Percentiles rank a stretch among this genome's conserved stretches.
Evolutionary conservation across 1,140 invertebrate species (phyloP).

Genomic region (Scaptomyza montana): DNA sequence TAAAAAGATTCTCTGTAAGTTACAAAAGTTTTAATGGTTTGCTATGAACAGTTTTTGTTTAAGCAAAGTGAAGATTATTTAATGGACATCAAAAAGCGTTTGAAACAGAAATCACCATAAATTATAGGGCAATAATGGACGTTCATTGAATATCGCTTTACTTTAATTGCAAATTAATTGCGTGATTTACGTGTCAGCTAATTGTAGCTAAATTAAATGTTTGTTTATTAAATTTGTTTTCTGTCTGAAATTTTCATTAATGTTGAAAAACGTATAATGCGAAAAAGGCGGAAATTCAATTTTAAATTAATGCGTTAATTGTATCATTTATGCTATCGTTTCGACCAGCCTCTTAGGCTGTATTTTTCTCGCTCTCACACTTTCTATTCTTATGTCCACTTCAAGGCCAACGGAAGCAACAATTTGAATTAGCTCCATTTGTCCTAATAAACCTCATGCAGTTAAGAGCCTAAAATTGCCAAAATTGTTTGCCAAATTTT

Average conservation of each 20-base stretch:
- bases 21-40: not conserved
- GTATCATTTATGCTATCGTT: constrained; percentile 62
- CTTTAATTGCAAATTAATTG: constrained; percentile 27
- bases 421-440: constrained; percentile 66
- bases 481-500: constrained; percentile 60
- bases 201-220: constrained; percentile 8
- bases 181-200: constrained; percentile 1
- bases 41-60: not conserved
- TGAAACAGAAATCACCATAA: constrained; percentile 6
- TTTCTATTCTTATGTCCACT: not conserved
- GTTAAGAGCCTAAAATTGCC: constrained; percentile 62
- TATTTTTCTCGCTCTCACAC: not conserved
- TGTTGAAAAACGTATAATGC: constrained; percentile 10
- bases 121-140: constrained; percentile 23
- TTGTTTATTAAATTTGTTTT: constrained; percentile 41
- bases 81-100: not conserved
- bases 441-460: constrained; percentile 69
- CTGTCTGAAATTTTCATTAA: constrained; percentile 37
- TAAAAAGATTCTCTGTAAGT: too few relatives aligned
- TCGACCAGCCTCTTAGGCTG: constrained; percentile 15
- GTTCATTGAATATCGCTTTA: constrained; percentile 1
- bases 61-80: not conserved
- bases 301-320: constrained; percentile 65
- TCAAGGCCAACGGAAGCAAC: constrained; percentile 53
- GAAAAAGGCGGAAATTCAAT: constrained; percentile 63